Percentiles rank a stretch among this genome's conserved stretches.
These are phyloP conservation scores for Zingel zingel DNA, from an alignment of 2,113 vertebrate species.

Conservation along the genomic window DNA sequence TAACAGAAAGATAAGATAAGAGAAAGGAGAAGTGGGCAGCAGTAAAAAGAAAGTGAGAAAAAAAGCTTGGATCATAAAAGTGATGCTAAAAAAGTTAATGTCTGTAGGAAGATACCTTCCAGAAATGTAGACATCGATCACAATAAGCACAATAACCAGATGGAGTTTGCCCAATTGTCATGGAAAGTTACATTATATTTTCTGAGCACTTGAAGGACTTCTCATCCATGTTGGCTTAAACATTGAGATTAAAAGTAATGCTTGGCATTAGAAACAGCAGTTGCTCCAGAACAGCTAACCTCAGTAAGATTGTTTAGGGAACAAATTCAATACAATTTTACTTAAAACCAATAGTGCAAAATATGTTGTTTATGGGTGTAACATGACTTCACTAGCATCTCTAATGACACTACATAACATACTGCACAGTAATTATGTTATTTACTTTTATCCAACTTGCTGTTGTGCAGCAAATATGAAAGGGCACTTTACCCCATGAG, in stretches of 20 bases:
- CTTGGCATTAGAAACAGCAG: not conserved
- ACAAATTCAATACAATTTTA: not conserved
- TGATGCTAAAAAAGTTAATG: not conserved
- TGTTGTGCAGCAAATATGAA: not conserved
- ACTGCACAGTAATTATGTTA: not conserved
- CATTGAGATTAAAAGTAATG: not conserved
- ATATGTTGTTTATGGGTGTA: not conserved
- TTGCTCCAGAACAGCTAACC: not conserved
- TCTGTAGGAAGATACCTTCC: not conserved
- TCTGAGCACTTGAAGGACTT: not conserved
- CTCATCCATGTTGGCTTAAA: not conserved
- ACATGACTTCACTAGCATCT: not conserved
- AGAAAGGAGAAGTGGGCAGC: conserved; percentile 44
- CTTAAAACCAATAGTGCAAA: not conserved
- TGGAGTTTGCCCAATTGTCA: not conserved
- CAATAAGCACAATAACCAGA: not conserved
- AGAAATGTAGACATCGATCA: not conserved
- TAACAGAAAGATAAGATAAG: conserved; percentile 44
- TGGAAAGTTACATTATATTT: not conserved
- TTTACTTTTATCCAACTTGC: not conserved
- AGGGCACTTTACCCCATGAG: not conserved
- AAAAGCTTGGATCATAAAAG: conserved; percentile 5
- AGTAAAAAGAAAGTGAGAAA: conserved; percentile 23
- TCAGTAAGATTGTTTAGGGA: not conserved
- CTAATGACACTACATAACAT: not conserved